phyloP scores from a whole-genome alignment of 2,888 invertebrate genomes.

The Melitaea athalia region DNA sequence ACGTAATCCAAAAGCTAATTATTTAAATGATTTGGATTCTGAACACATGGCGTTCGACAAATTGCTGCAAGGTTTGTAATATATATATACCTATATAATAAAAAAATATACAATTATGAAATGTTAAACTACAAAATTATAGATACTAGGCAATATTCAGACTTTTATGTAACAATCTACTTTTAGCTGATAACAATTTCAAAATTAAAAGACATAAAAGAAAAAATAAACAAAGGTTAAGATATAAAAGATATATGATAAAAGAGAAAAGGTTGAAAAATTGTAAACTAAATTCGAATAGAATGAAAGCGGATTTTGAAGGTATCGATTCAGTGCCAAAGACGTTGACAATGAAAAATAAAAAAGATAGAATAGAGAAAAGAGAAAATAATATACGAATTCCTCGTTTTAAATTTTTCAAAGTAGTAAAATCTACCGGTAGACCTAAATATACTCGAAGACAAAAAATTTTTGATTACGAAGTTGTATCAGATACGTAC shows the following conservation, averaged over 20 bases:
- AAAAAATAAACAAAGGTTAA: neutral
- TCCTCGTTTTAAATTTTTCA: slow-evolving; percentile 54
- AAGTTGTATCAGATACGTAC: slow-evolving; percentile 44
- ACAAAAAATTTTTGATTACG: slow-evolving; percentile 46
- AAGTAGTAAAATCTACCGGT: slow-evolving; percentile 49
- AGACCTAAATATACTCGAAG: slow-evolving; percentile 31
- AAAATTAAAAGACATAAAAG: neutral
- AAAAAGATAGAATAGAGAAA: slow-evolving; percentile 28
- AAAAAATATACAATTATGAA: too few species aligned
- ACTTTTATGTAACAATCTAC: too few species aligned
- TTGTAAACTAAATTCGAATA: neutral
- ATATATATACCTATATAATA: too few species aligned
- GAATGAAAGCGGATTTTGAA: slow-evolving; percentile 37
- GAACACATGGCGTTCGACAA: neutral
- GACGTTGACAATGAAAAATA: neutral
- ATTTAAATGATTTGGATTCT: too few species aligned
- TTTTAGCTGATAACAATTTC: too few species aligned
- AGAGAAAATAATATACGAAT: slow-evolving; percentile 41
- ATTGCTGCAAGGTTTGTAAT: neutral
- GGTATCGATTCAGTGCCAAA: slow-evolving; percentile 44
- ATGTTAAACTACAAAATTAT: too few species aligned
- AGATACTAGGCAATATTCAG: too few species aligned
- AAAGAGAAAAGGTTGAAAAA: neutral
- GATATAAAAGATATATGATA: neutral
- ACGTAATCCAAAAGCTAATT: too few species aligned